Conservation (phyloP, 2,113 vertebrate genomes). For the Hucho hucho region DNA sequence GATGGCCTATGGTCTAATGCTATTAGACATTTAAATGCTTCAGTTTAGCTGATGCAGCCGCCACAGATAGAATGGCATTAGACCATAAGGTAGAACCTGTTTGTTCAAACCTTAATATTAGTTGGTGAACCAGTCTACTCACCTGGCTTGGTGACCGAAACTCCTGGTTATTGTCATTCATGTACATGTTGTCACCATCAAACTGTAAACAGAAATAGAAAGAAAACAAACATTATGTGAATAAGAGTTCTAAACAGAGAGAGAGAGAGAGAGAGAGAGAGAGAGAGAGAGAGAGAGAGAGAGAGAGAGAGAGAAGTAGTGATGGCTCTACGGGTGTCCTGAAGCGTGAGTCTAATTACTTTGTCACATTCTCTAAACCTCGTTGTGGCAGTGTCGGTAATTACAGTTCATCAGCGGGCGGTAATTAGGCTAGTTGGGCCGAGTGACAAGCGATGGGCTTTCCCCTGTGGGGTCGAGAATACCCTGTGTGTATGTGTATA, state of each 20-base stretch:
- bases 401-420: slow-evolving; percentile 70
- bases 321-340: slow-evolving; percentile 60
- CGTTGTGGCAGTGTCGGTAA: slow-evolving; percentile 65
- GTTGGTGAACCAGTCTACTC: slow-evolving; percentile 42
- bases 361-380: slow-evolving; percentile 75
- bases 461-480: slow-evolving; percentile 58
- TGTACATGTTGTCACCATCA: slow-evolving; percentile 98
- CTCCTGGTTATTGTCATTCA: slow-evolving; percentile 93
- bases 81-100: no score
- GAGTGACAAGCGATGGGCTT: slow-evolving; percentile 65
- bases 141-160: slow-evolving; percentile 92
- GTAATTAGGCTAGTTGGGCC: slow-evolving; percentile 66
- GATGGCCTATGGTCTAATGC: no score
- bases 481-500: no score
- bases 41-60: background rate
- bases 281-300: background rate
- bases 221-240: slow-evolving; percentile 20
- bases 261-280: no score
- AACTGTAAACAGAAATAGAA: slow-evolving; percentile 79
- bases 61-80: no score
- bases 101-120: no score
- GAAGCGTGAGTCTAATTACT: slow-evolving; percentile 72
- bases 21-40: no score
- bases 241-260: no score
- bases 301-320: slow-evolving; percentile 21